These are phyloP conservation scores for Caenorhabditis zanzibari DNA, from an alignment of 2,888 invertebrate genomes.

Conservation along the genomic window DNA sequence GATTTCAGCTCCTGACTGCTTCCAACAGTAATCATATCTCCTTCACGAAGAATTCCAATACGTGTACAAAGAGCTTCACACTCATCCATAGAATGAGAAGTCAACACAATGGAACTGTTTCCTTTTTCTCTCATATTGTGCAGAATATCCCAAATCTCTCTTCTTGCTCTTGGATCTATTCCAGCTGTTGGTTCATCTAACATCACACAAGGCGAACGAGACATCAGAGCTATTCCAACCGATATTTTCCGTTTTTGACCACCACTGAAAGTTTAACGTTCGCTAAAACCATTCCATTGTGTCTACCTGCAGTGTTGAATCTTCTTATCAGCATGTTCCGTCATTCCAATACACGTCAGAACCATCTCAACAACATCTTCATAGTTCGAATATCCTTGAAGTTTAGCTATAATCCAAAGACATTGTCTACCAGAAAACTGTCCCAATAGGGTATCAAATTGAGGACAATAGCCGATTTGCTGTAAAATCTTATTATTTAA, in stretches of 20 bases:
- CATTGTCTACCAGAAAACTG: slow-evolving; percentile 15
- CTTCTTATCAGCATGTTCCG: slow-evolving; percentile 67
- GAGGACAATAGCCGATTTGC: slow-evolving; percentile 80
- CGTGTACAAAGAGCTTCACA: slow-evolving; percentile 77
- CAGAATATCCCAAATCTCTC: slow-evolving; percentile 33
- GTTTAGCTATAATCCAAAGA: slow-evolving; percentile 16
- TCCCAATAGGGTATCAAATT: slow-evolving; percentile 70
- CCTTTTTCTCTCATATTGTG: slow-evolving; percentile 43
- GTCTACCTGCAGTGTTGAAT: slow-evolving; percentile 30
- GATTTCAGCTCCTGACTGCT: slow-evolving; percentile 77
- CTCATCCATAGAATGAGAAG: slow-evolving; percentile 84
- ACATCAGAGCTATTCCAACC: slow-evolving; percentile 89
- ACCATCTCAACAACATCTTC: slow-evolving; percentile 83
- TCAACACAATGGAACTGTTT: slow-evolving; percentile 84
- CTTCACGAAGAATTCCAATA: slow-evolving; percentile 79
- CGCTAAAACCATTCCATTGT: not conserved
- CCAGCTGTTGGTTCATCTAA: slow-evolving; percentile 85
- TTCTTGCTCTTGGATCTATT: slow-evolving; percentile 85
- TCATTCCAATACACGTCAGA: slow-evolving; percentile 85
- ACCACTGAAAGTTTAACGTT: slow-evolving; percentile 84
- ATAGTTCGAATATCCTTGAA: slow-evolving; percentile 27
- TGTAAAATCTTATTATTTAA: slow-evolving; percentile 23
- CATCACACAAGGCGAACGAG: slow-evolving; percentile 88
- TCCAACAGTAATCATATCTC: slow-evolving; percentile 76
- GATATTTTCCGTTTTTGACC: slow-evolving; percentile 91